Conservation (phyloP, 1,140 invertebrate genomes). For the Panagrolaimus sp. region DNA sequence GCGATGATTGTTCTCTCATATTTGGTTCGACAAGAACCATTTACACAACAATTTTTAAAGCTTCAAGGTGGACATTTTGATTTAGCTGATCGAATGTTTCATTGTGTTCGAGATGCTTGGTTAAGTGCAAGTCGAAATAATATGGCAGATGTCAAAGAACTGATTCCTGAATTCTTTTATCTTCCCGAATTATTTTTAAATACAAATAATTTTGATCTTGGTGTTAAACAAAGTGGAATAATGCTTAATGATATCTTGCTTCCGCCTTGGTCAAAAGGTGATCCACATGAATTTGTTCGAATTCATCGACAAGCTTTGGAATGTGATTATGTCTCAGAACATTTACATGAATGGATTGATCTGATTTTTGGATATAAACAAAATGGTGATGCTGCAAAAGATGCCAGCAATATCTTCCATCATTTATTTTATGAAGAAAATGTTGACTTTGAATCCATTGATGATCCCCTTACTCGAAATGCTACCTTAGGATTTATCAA, state of each 20-base stretch:
- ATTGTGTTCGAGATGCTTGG: slow-evolving; percentile 95
- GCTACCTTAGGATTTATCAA: slow-evolving; percentile 99
- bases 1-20: slow-evolving; percentile 99
- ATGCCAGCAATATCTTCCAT: slow-evolving; percentile 94
- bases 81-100: slow-evolving; percentile 97
- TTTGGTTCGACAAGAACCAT: slow-evolving; percentile 93
- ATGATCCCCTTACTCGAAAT: slow-evolving; percentile 96
- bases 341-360: slow-evolving; percentile 98
- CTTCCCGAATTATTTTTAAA: slow-evolving; percentile 71
- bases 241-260: slow-evolving; percentile 83
- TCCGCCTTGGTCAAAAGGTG: slow-evolving; percentile 92
- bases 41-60: slow-evolving; percentile 93
- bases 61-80: slow-evolving; percentile 94
- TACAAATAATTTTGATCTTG: slow-evolving; percentile 78
- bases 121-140: slow-evolving; percentile 91
- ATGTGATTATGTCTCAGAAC: slow-evolving; percentile 91
- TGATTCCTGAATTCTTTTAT: slow-evolving; percentile 99
- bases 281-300: slow-evolving; percentile 87
- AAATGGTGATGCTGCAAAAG: slow-evolving; percentile 67
- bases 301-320: slow-evolving; percentile 75
- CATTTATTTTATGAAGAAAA: slow-evolving; percentile 99
- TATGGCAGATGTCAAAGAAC: slow-evolving; percentile 98
- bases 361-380: slow-evolving; percentile 97
- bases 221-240: slow-evolving; percentile 88
- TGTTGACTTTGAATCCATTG: slow-evolving; percentile 93